Percentiles rank a stretch among this genome's conserved stretches.
phyloP scores from a whole-genome alignment of 53 echinoderm and acorn worm species.

The Patiria pectinifera region DNA sequence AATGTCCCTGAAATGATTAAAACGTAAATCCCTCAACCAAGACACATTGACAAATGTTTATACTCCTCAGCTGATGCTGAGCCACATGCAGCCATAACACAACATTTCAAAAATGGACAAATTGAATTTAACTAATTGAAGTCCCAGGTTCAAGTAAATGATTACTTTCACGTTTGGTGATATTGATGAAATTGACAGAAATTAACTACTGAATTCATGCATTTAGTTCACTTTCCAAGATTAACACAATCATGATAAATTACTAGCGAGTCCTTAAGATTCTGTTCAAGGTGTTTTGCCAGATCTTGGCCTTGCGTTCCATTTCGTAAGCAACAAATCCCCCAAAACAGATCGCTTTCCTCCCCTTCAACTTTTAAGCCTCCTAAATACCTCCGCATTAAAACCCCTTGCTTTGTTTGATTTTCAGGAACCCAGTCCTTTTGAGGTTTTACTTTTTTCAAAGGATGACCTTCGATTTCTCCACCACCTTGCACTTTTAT shows the following conservation, averaged over 20 bases:
- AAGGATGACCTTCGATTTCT: neutral
- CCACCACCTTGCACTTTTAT: slow-evolving; percentile 1
- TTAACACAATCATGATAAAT: no score
- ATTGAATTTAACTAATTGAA: neutral
- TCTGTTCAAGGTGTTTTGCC: neutral
- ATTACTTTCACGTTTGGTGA: neutral
- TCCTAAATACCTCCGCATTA: neutral
- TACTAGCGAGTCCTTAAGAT: neutral
- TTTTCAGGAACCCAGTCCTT: neutral
- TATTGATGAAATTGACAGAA: neutral
- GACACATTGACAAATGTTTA: neutral
- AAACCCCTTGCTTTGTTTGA: neutral
- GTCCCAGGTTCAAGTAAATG: neutral
- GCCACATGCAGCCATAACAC: no score
- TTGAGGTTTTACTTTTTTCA: neutral
- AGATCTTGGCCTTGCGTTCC: neutral
- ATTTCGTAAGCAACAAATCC: neutral
- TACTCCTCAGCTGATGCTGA: neutral
- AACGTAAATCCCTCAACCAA: neutral
- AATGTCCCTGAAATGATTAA: no score
- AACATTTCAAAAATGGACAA: neutral
- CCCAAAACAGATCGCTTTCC: neutral
- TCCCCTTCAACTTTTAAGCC: neutral
- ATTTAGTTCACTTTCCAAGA: no score
- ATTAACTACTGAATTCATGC: neutral